A percentile compares a stretch with the other conserved stretches of the same genome.
These are phyloP conservation scores for Epinotia bilunana DNA, from an alignment of 2,888 invertebrate genomes.

Conservation along the genomic window DNA sequence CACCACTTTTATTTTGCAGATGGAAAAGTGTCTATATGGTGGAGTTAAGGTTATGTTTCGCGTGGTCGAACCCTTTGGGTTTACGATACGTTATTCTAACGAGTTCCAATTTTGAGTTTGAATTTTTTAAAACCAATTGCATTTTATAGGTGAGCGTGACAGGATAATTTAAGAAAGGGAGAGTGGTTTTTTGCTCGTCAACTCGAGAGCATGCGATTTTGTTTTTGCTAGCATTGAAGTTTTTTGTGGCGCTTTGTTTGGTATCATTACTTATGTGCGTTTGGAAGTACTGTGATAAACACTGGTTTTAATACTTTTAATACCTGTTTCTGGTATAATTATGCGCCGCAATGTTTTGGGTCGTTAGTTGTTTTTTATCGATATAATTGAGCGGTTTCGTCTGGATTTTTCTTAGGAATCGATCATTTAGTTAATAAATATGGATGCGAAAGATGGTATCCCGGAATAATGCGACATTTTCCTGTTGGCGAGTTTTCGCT, in stretches of 20 bases:
- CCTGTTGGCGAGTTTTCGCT: constrained; percentile 53
- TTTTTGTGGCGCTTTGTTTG: constrained; percentile 68
- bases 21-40: constrained; percentile 41
- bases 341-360: constrained; percentile 60
- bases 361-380: constrained; percentile 42
- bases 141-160: constrained; percentile 83
- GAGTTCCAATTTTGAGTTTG: constrained; percentile 72
- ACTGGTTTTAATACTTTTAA: constrained; percentile 55
- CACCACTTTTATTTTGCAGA: constrained; percentile 53
- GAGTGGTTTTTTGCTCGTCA: constrained; percentile 58
- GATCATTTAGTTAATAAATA: constrained; percentile 41
- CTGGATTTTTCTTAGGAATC: constrained; percentile 53
- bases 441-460: constrained; percentile 52
- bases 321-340: constrained; percentile 71
- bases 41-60: constrained; percentile 47
- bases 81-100: constrained; percentile 66
- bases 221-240: constrained; percentile 63
- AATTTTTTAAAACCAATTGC: constrained; percentile 79
- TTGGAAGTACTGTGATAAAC: constrained; percentile 65
- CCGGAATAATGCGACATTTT: constrained; percentile 55
- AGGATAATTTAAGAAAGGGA: constrained; percentile 83
- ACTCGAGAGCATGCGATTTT: constrained; percentile 69
- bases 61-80: constrained; percentile 17
- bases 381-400: constrained; percentile 46
- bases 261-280: constrained; percentile 63